A percentile compares a stretch with the other conserved stretches of the same genome.
These are phyloP conservation scores for Prunella strophiata DNA, from an alignment of 2,797 vertebrate species.

Conservation along the genomic window DNA sequence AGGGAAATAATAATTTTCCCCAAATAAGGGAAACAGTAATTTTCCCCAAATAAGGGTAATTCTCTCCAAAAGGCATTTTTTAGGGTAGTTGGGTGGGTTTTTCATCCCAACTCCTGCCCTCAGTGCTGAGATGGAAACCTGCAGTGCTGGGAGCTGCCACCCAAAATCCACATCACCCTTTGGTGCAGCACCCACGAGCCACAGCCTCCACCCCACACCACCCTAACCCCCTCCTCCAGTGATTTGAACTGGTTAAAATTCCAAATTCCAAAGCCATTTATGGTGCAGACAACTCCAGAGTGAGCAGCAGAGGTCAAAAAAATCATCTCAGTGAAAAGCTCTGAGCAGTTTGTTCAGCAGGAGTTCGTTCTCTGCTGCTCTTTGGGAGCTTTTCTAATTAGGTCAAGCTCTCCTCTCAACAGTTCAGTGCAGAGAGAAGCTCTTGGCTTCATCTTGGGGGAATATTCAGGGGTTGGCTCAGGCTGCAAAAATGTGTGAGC, in stretches of 20 bases:
- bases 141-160: background rate
- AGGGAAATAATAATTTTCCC: background rate
- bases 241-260: background rate
- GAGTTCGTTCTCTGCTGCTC: background rate
- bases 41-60: background rate
- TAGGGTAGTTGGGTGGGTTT: background rate
- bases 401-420: slow-evolving; percentile 43
- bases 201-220: background rate
- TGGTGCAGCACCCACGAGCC: background rate
- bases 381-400: slow-evolving; percentile 43
- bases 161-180: background rate
- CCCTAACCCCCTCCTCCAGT: background rate
- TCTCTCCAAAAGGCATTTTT: background rate
- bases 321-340: background rate
- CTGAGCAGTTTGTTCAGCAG: background rate
- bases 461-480: slow-evolving; percentile 6
- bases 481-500: background rate
- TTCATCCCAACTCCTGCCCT: background rate
- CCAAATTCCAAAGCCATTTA: background rate
- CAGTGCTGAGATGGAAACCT: background rate
- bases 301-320: background rate
- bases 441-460: slow-evolving; percentile 14
- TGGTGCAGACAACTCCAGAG: background rate
- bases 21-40: background rate
- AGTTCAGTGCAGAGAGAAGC: slow-evolving; percentile 18